Conservation (phyloP, 2,113 vertebrate species). For the Lathamus discolor region DNA sequence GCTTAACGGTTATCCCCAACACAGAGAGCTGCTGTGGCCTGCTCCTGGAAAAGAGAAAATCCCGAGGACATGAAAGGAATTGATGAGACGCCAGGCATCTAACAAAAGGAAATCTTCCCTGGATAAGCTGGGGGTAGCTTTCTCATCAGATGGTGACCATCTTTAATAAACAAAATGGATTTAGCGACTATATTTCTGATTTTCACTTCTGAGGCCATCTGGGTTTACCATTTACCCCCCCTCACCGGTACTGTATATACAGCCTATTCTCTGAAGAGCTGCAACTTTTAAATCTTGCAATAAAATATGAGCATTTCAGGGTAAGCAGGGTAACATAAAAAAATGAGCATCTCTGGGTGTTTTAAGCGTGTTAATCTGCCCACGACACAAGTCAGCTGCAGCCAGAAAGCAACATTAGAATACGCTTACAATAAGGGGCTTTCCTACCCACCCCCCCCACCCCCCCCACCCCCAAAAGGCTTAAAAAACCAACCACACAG, state of each 20-base stretch:
- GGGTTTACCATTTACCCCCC: neutral
- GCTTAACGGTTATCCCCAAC: slow-evolving; percentile 42
- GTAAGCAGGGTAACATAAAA: neutral
- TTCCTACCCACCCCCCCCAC: neutral
- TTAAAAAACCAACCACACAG: neutral
- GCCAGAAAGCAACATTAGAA: neutral
- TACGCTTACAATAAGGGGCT: neutral
- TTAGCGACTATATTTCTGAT: neutral
- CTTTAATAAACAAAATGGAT: slow-evolving; percentile 21
- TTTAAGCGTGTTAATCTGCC: neutral
- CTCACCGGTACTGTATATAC: neutral
- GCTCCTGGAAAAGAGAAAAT: slow-evolving; percentile 44
- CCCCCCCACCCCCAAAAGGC: neutral
- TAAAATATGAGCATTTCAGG: neutral
- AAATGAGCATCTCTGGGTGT: neutral
- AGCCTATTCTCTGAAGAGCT: neutral
- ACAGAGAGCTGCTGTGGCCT: slow-evolving; percentile 41
- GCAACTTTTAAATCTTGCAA: slow-evolving; percentile 8
- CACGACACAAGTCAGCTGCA: neutral
- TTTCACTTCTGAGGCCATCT: neutral
- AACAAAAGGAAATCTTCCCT: neutral
- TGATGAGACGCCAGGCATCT: slow-evolving; percentile 9
- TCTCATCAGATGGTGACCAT: neutral
- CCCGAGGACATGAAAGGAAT: slow-evolving; percentile 40
- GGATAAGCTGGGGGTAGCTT: neutral